phyloP scores from a whole-genome alignment of 2,888 invertebrate species.

The Endotricha flammealis region DNA sequence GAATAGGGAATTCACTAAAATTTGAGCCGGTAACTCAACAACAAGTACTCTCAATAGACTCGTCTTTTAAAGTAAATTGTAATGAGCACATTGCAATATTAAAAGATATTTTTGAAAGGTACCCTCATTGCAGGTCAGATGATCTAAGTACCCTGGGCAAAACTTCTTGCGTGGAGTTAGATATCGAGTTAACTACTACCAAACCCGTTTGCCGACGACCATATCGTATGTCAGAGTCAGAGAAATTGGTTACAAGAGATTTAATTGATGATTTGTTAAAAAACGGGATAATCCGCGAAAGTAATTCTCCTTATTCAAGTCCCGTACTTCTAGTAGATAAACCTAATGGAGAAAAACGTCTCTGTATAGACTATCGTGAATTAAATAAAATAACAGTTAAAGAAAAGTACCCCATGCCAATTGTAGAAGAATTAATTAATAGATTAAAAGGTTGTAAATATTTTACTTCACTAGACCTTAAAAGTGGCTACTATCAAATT shows the following conservation, averaged over 20 bases:
- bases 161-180: slow-evolving; percentile 14
- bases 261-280: slow-evolving; percentile 14
- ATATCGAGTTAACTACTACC: slow-evolving; percentile 12
- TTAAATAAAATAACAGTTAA: slow-evolving; percentile 13
- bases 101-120: neutral
- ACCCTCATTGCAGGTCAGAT: neutral
- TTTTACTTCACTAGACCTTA: slow-evolving; percentile 6
- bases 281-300: slow-evolving; percentile 12
- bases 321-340: slow-evolving; percentile 11
- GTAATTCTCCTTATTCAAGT: slow-evolving; percentile 13
- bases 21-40: slow-evolving; percentile 6
- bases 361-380: slow-evolving; percentile 14
- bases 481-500: slow-evolving; percentile 10
- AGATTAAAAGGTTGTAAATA: slow-evolving; percentile 21
- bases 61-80: slow-evolving; percentile 1
- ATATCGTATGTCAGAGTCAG: slow-evolving; percentile 17
- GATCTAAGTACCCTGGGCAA: slow-evolving; percentile 17
- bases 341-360: slow-evolving; percentile 10
- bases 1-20: slow-evolving; percentile 13
- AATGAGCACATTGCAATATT: neutral
- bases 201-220: slow-evolving; percentile 19
- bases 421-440: slow-evolving; percentile 37
- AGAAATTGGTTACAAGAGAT: slow-evolving; percentile 10
- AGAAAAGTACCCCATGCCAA: slow-evolving; percentile 32
- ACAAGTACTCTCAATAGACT: neutral